Conservation (phyloP, 2,113 vertebrate species). For the Dryoscopus gambensis region DNA sequence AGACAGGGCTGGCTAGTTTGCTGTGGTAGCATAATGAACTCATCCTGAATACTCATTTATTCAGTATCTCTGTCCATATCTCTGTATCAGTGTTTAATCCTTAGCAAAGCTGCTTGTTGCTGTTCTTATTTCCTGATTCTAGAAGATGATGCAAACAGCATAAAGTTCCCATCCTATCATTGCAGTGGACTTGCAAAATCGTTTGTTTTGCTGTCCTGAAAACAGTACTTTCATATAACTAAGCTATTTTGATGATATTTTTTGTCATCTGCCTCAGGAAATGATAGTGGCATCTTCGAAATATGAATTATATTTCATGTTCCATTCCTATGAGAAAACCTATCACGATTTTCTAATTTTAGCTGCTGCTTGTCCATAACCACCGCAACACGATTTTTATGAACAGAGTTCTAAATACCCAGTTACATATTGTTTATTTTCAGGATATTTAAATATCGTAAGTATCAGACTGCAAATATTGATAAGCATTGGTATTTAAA, state of each 20-base stretch:
- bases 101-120: not conserved
- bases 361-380: not conserved
- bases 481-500: not conserved
- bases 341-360: not conserved
- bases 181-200: not conserved
- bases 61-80: not conserved
- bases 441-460: not conserved
- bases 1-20: not conserved
- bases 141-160: not conserved
- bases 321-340: not conserved
- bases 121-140: not conserved
- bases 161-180: not conserved
- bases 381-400: not conserved
- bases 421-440: not conserved
- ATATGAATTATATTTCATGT: not conserved
- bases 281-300: not conserved
- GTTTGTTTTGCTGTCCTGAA: not conserved
- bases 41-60: not conserved
- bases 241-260: not conserved
- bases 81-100: not conserved
- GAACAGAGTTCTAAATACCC: not conserved
- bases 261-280: not conserved
- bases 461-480: not conserved
- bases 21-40: not conserved
- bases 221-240: not conserved